Evolutionary conservation across 2,113 vertebrate species (phyloP).

Genomic region (Epinephelus cyanopodus): DNA sequence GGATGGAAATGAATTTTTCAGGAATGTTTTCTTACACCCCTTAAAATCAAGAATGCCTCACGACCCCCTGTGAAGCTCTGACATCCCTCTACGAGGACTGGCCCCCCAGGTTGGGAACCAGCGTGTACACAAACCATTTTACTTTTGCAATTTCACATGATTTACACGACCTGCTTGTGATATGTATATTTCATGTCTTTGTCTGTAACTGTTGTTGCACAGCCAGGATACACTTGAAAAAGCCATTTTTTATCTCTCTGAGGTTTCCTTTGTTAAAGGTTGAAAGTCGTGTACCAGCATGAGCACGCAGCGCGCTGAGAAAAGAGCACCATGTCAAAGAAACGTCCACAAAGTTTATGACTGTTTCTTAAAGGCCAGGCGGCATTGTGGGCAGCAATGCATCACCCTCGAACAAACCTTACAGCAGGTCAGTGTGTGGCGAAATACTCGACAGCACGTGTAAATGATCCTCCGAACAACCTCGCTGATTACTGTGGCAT

Average conservation of each 20-base stretch:
- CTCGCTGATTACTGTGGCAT: constrained; percentile 53
- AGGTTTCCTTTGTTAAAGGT: constrained; percentile 36
- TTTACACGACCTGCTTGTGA: not conserved
- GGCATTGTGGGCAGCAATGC: constrained; percentile 36
- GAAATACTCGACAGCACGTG: constrained; percentile 52
- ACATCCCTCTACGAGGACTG: too few species aligned
- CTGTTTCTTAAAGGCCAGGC: constrained; percentile 51
- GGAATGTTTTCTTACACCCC: too few species aligned
- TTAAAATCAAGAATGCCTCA: too few species aligned
- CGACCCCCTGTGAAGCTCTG: too few species aligned
- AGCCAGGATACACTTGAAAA: constrained; percentile 10
- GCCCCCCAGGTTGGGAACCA: too few species aligned
- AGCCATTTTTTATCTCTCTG: constrained; percentile 24
- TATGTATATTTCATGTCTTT: not conserved
- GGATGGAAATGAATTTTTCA: too few species aligned
- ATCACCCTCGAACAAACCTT: constrained; percentile 51
- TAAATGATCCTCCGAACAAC: constrained; percentile 57
- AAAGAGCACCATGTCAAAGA: constrained; percentile 14
- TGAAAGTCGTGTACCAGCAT: constrained; percentile 32
- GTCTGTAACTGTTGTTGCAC: not conserved
- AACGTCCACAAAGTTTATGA: constrained; percentile 53
- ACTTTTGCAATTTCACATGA: not conserved
- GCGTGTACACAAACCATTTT: not conserved
- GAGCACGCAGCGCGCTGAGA: constrained; percentile 22
- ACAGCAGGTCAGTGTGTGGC: constrained; percentile 25